Percentiles rank a stretch among this genome's conserved stretches.
These are phyloP conservation scores for Pipistrellus kuhlii DNA, from an alignment of 2,797 vertebrate genomes.

Conservation along the genomic window DNA sequence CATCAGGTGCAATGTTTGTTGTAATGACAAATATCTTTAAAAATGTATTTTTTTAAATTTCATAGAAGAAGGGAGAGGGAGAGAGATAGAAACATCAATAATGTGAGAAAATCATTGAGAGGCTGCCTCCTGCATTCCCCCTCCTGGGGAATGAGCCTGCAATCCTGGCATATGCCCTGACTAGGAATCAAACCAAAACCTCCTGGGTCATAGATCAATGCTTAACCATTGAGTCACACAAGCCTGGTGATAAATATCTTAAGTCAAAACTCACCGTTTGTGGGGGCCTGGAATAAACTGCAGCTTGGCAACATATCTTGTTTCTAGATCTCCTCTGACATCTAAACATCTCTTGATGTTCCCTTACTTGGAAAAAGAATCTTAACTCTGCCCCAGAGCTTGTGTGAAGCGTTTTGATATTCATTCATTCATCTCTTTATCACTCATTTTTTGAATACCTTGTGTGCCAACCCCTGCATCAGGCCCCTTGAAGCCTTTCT, in stretches of 20 bases:
- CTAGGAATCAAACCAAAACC: too few relatives aligned
- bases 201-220: too few relatives aligned
- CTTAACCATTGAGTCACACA: too few relatives aligned
- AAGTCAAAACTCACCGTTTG: not conserved
- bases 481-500: not conserved
- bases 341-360: not conserved
- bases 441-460: not conserved
- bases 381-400: not conserved
- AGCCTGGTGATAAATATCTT: not conserved
- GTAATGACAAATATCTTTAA: not conserved
- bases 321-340: not conserved
- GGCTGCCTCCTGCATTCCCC: too few relatives aligned
- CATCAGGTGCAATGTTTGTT: not conserved
- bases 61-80: too few relatives aligned
- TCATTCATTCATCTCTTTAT: not conserved
- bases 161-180: too few relatives aligned
- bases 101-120: too few relatives aligned
- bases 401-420: not conserved
- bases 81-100: too few relatives aligned
- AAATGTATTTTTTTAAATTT: too few relatives aligned
- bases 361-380: conserved; percentile 38
- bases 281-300: not conserved
- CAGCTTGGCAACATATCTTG: not conserved
- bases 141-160: too few relatives aligned
- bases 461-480: not conserved